Conservation (phyloP, 2,888 invertebrate genomes). For the Cerceris ruficornis region DNA sequence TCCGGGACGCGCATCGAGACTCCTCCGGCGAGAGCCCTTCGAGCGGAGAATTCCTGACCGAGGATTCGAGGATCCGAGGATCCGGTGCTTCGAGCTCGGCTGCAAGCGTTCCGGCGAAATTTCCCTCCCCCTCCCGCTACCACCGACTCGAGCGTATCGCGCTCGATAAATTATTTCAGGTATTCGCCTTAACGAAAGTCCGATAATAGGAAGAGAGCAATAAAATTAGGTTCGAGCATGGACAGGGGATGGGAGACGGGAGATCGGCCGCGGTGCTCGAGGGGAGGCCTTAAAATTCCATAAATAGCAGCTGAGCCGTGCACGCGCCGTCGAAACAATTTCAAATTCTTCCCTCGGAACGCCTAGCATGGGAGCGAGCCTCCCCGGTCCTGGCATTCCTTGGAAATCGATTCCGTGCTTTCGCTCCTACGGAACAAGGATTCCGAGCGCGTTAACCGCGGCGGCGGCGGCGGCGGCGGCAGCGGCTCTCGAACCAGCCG, state of each 20-base stretch:
- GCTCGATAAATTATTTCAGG: constrained; percentile 48
- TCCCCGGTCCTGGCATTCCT: constrained; percentile 47
- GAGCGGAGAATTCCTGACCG: constrained; percentile 39
- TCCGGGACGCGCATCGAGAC: constrained; percentile 40
- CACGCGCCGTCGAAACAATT: constrained; percentile 59
- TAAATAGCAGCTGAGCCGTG: constrained; percentile 46
- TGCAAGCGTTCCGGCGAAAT: no score
- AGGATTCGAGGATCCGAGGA: no score
- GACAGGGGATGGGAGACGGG: no score
- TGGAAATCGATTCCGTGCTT: constrained; percentile 54
- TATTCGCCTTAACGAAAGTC: constrained; percentile 52
- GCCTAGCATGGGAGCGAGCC: constrained; percentile 37
- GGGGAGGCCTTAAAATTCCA: constrained; percentile 57
- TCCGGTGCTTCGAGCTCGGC: no score
- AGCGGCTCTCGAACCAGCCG: no score
- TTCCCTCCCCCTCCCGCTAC: no score
- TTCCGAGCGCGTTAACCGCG: constrained; percentile 44
- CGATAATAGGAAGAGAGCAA: constrained; percentile 50
- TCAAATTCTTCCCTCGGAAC: constrained; percentile 57
- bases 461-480: background rate
- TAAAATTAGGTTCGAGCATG: constrained; percentile 47
- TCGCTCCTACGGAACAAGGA: constrained; percentile 29
- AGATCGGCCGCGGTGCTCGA: constrained; percentile 35
- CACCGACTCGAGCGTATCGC: background rate
- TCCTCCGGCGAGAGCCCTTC: constrained; percentile 40